A percentile compares a stretch with the other conserved stretches of the same genome.
Evolutionary conservation across 2,888 invertebrate species (phyloP).

Genomic region (Vanessa cardui): DNA sequence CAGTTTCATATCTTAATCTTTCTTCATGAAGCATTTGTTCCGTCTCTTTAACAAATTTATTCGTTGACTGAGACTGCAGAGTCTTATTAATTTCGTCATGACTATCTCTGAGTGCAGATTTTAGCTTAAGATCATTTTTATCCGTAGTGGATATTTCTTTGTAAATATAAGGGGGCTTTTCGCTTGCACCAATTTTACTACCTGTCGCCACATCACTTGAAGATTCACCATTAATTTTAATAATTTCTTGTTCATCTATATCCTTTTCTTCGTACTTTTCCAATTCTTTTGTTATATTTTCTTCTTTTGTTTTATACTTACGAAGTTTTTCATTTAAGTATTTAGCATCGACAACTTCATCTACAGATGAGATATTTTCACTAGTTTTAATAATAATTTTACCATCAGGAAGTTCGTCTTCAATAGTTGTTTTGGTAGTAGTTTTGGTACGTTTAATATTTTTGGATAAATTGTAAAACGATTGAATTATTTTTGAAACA

Average conservation of each 20-base stretch:
- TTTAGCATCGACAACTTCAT: constrained; percentile 35
- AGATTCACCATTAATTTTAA: constrained; percentile 34
- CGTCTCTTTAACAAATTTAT: constrained; percentile 47
- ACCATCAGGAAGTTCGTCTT: constrained; percentile 53
- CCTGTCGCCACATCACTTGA: constrained; percentile 4
- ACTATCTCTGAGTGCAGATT: constrained; percentile 33
- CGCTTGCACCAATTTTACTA: neutral
- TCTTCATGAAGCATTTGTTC: constrained; percentile 54
- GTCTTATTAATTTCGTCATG: constrained; percentile 39
- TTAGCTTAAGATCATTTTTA: constrained; percentile 36
- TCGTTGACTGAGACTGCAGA: constrained; percentile 40
- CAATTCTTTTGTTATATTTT: constrained; percentile 11
- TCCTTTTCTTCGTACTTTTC: constrained; percentile 41
- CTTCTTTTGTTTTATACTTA: constrained; percentile 1
- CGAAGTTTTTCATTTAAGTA: constrained; percentile 23
- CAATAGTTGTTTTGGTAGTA: constrained; percentile 46
- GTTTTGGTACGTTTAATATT: constrained; percentile 47
- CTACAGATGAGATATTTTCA: constrained; percentile 48
- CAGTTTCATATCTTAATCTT: constrained; percentile 43
- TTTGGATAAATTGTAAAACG: constrained; percentile 40
- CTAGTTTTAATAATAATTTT: constrained; percentile 47
- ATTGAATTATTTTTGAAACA: constrained; percentile 46
- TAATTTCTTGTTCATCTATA: constrained; percentile 43
- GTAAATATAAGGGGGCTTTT: neutral
- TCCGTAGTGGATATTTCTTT: neutral